These are phyloP conservation scores for Aricia artaxerxes DNA, from an alignment of 2,888 invertebrate species.

Conservation along the genomic window DNA sequence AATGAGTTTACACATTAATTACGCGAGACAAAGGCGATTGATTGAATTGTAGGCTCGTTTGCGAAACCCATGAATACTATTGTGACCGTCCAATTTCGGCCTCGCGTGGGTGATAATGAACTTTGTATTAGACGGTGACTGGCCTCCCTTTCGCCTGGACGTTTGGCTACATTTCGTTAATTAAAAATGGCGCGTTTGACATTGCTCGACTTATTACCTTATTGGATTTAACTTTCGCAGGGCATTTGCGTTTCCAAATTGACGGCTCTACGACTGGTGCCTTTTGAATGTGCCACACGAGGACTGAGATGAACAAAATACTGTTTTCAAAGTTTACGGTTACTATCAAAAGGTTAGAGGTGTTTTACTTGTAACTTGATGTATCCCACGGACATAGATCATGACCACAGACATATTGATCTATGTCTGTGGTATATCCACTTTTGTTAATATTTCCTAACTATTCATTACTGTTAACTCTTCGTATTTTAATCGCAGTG, in stretches of 20 bases:
- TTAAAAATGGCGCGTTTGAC: conserved; percentile 30
- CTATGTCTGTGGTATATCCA: too few species aligned
- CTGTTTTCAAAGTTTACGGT: too few species aligned
- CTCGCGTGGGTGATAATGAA: conserved; percentile 41
- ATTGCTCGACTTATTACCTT: conserved; percentile 24
- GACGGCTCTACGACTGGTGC: too few species aligned
- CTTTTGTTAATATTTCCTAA: too few species aligned
- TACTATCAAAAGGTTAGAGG: too few species aligned
- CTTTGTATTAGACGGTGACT: conserved; percentile 37
- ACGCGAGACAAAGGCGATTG: conserved; percentile 31
- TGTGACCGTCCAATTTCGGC: conserved; percentile 38
- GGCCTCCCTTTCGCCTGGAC: conserved; percentile 42
- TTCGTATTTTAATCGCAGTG: too few species aligned
- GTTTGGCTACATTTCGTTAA: conserved; percentile 26
- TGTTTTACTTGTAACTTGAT: too few species aligned
- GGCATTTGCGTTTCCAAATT: background rate
- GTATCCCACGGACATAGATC: too few species aligned
- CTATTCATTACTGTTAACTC: too few species aligned
- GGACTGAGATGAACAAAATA: too few species aligned
- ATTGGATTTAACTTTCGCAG: conserved; percentile 4
- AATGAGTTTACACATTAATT: conserved; percentile 9
- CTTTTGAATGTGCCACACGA: too few species aligned
- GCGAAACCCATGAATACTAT: conserved; percentile 34
- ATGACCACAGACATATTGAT: too few species aligned
- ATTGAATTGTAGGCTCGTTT: conserved; percentile 36